These are phyloP conservation scores for Stichopus chloronotus DNA, from an alignment of 35 echinoderm and acorn worm species.

Conservation along the genomic window DNA sequence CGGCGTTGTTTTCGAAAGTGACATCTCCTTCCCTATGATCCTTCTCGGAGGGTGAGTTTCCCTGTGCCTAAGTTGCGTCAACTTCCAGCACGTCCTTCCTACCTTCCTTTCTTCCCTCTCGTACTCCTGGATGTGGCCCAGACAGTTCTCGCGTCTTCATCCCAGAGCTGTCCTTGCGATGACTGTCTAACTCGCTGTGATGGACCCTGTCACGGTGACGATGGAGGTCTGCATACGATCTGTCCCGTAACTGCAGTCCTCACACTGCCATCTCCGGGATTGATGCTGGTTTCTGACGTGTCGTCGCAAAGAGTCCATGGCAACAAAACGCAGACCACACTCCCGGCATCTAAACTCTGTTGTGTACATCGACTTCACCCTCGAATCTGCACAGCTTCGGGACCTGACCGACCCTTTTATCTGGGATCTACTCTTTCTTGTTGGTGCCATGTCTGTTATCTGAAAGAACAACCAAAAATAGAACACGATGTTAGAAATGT, in stretches of 20 bases:
- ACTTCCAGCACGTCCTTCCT: neutral
- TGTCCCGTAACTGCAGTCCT: neutral
- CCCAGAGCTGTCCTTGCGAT: neutral
- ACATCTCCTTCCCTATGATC: neutral
- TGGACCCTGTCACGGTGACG: neutral
- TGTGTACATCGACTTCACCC: neutral
- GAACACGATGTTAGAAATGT: neutral
- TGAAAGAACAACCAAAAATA: neutral
- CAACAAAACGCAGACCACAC: neutral
- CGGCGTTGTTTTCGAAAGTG: neutral
- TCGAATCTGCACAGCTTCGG: too few species aligned
- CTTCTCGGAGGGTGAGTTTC: neutral
- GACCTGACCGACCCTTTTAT: too few species aligned
- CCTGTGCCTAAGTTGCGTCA: neutral
- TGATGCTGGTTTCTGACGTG: neutral
- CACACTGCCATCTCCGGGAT: neutral
- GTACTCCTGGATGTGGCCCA: neutral
- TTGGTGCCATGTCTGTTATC: neutral
- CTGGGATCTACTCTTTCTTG: neutral
- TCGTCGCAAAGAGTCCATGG: neutral
- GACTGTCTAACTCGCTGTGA: neutral
- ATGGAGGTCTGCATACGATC: neutral
- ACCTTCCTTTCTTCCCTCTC: neutral
- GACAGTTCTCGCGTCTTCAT: neutral
- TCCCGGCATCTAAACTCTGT: neutral